These are phyloP conservation scores for Adelosebastes latens DNA, from an alignment of 2,797 vertebrate genomes.

Conservation along the genomic window DNA sequence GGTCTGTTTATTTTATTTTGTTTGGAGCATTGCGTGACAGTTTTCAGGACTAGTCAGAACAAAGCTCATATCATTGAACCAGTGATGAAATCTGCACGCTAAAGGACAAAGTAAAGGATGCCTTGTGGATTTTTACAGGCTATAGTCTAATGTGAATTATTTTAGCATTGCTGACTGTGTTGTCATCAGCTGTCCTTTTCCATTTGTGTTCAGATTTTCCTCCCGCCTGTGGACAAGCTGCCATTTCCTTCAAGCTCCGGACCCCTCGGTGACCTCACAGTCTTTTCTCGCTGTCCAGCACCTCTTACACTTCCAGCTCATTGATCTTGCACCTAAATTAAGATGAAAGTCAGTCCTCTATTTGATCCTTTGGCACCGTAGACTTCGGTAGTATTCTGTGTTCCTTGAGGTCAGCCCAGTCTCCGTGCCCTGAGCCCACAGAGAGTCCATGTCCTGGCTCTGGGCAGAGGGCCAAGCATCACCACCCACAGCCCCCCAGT, in stretches of 20 bases:
- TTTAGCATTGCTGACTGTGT: constrained; percentile 41
- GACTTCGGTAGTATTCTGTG: constrained; percentile 14
- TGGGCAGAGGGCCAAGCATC: constrained; percentile 48
- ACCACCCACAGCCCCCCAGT: constrained; percentile 37
- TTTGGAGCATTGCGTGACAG: background rate
- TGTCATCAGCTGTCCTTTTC: constrained; percentile 44
- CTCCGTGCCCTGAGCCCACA: constrained; percentile 23
- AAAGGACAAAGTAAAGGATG: constrained; percentile 9
- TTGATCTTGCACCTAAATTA: constrained; percentile 36
- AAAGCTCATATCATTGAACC: background rate
- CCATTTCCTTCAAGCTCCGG: constrained; percentile 14
- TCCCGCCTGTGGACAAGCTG: constrained; percentile 31
- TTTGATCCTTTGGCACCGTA: constrained; percentile 31
- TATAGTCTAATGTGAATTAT: constrained; percentile 48
- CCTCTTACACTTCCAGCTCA: constrained; percentile 3
- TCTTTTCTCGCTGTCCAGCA: background rate
- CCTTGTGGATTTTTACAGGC: constrained; percentile 23
- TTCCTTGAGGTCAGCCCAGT: constrained; percentile 37
- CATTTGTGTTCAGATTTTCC: constrained; percentile 25
- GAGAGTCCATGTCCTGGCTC: constrained; percentile 33
- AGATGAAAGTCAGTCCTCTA: constrained; percentile 6
- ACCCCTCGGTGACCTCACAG: constrained; percentile 36
- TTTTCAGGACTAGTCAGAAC: background rate
- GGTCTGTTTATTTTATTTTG: background rate
- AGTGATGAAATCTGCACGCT: background rate